Evolutionary conservation across 2,797 vertebrate species (phyloP), one percentile per base, ranked within the genome.

Genomic region (Chelonia mydas): DNA sequence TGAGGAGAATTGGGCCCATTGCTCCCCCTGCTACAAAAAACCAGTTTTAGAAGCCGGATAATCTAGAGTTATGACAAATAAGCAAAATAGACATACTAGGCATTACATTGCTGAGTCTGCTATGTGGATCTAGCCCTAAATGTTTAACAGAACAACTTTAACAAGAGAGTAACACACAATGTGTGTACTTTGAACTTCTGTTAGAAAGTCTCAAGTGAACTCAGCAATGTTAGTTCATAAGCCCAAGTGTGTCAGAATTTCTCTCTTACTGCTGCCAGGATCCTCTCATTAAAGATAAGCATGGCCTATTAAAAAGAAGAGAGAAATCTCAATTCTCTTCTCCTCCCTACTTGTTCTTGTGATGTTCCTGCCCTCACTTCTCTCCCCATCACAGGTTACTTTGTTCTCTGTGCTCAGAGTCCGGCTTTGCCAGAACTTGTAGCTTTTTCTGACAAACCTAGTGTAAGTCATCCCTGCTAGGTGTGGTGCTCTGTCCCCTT

Each of bases 191-290:
- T 9, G 93, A 87, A 47, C 79, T n/a, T 82, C 83, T 54, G 28
- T 81, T 81, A 86, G 54, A 16, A 1, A 27, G 65, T 89, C 11
- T 23, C 45, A 55, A 76, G 81, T 50, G 85, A 19, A 77, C 90
- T 87, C 51, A 84, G 81, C 87, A 94, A 65, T 47, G 72, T 88
- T 61, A 50, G 72, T 28, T 77, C 23, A 47, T 77, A 87, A 95
- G 87, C 51, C n/a, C 68, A 25, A 21, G 0, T 0, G 27, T 90
- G 25, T 15, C 37, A 0, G 78, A 28, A 4, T 16, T 21, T n/a
- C 57, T 54, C n/a, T 25, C 84, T n/a, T 54, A 9, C 78, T 57
- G 27, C 51, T 37, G 54, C 7, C 0, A 8, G 51, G 51, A 53
- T 76, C 11, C 37, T 80, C 28, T 78, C 50, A 28, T 37, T 76